A percentile compares a stretch with the other conserved stretches of the same genome.
These are phyloP conservation scores for Dastarcus helophoroides DNA, from an alignment of 2,888 invertebrate genomes.

Conservation along the genomic window DNA sequence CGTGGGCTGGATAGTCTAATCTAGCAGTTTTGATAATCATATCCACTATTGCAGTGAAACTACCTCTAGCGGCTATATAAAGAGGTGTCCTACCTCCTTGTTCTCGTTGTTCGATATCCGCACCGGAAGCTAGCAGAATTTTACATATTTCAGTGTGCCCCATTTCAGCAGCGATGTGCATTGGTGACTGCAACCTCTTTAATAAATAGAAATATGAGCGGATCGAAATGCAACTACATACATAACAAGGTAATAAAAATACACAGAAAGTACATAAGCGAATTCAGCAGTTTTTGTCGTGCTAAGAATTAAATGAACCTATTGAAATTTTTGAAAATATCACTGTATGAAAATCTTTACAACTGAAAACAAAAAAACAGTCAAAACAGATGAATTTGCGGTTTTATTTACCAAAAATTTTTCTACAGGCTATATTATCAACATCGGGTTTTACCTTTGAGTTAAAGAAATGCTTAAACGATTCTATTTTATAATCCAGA, in stretches of 20 bases:
- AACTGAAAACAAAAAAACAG: no score
- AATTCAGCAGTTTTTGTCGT: no score
- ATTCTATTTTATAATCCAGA: no score
- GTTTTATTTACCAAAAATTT: no score
- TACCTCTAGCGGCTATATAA: constrained; percentile 66
- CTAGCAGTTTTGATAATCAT: constrained; percentile 68
- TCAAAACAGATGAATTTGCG: no score
- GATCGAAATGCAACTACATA: background rate
- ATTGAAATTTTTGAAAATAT: no score
- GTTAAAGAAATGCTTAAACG: no score
- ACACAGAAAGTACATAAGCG: no score
- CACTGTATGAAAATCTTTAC: no score
- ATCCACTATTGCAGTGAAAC: constrained; percentile 73
- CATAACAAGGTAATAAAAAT: background rate
- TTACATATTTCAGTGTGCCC: constrained; percentile 55
- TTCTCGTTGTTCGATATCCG: constrained; percentile 53
- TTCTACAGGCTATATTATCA: no score
- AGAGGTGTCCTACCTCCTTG: constrained; percentile 59
- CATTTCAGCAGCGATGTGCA: constrained; percentile 67
- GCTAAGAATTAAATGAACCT: no score
- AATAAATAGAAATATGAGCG: constrained; percentile 11
- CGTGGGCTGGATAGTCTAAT: constrained; percentile 51
- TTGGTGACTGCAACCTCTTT: constrained; percentile 62
- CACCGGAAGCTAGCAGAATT: constrained; percentile 49
- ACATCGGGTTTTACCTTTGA: no score